These are phyloP conservation scores for Nyctalus aviator DNA, from an alignment of 2,797 vertebrate species.

Conservation along the genomic window DNA sequence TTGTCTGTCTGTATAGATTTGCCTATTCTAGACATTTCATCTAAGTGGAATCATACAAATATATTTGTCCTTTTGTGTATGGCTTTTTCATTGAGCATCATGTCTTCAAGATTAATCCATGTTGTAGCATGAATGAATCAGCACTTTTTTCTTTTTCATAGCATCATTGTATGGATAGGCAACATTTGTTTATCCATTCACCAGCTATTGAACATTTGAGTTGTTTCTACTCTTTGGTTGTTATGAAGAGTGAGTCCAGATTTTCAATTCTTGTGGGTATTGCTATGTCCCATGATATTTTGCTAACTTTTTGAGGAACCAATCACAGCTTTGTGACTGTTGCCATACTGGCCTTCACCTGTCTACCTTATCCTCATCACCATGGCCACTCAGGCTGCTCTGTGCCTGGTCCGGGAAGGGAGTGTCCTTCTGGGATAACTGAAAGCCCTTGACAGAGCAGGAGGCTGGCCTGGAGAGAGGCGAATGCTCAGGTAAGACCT, in stretches of 20 bases:
- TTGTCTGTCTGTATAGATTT: not conserved
- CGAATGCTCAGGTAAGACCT: not conserved
- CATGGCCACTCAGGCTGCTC: not conserved
- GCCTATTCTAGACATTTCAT: not conserved
- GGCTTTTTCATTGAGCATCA: not conserved
- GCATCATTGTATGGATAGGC: not conserved
- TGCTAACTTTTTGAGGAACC: not conserved
- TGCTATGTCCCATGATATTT: not conserved
- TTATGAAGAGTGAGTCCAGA: not conserved
- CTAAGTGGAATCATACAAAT: not conserved
- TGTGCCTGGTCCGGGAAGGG: not conserved
- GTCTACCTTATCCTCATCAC: not conserved
- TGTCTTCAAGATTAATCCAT: not conserved
- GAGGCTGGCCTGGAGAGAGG: not conserved
- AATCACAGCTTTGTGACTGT: not conserved
- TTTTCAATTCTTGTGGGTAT: not conserved
- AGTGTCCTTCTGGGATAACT: not conserved
- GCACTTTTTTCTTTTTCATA: not conserved
- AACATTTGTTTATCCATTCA: not conserved
- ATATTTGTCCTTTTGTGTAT: not conserved
- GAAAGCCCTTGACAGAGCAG: not conserved
- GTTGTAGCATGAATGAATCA: not conserved
- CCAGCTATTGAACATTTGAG: not conserved
- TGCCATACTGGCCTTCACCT: not conserved
- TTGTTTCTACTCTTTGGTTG: not conserved